phyloP scores from a whole-genome alignment of 1,140 invertebrate species.

The Anadara kagoshimensis region DNA sequence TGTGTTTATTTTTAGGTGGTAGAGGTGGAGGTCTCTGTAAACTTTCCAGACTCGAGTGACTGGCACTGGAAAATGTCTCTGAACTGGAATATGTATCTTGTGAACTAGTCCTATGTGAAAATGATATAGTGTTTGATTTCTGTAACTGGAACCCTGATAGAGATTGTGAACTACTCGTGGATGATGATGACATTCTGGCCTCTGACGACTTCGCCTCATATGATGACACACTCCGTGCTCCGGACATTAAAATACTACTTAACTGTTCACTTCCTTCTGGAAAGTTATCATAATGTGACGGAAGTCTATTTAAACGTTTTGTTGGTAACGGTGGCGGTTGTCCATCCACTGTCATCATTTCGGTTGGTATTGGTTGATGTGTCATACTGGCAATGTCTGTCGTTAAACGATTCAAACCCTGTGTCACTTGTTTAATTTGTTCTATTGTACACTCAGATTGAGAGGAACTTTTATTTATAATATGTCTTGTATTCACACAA shows the following conservation, averaged over 20 bases:
- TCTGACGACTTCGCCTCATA: constrained; percentile 71
- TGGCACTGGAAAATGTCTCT: constrained; percentile 66
- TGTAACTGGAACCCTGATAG: constrained; percentile 49
- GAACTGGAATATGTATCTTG: constrained; percentile 68
- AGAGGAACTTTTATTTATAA: constrained; percentile 39
- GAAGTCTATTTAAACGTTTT: constrained; percentile 80
- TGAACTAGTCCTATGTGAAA: constrained; percentile 54
- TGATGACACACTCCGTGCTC: not conserved
- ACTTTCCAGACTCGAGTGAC: constrained; percentile 68
- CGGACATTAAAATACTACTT: constrained; percentile 13
- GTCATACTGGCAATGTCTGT: constrained; percentile 61
- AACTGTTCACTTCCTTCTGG: constrained; percentile 41
- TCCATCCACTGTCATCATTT: constrained; percentile 10
- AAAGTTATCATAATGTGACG: constrained; percentile 85
- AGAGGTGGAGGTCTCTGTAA: constrained; percentile 84
- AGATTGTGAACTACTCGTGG: constrained; percentile 58
- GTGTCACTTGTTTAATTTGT: constrained; percentile 67
- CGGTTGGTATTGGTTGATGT: not conserved
- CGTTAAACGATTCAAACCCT: constrained; percentile 65
- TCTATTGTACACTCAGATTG: constrained; percentile 54
- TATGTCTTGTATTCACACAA: constrained; percentile 15
- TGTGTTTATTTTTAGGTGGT: constrained; percentile 92
- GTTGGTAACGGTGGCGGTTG: constrained; percentile 82
- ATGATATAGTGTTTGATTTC: constrained; percentile 43
- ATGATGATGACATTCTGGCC: constrained; percentile 53